These are phyloP conservation scores for Chirona hameri DNA, from an alignment of 2,888 invertebrate species.

Conservation along the genomic window DNA sequence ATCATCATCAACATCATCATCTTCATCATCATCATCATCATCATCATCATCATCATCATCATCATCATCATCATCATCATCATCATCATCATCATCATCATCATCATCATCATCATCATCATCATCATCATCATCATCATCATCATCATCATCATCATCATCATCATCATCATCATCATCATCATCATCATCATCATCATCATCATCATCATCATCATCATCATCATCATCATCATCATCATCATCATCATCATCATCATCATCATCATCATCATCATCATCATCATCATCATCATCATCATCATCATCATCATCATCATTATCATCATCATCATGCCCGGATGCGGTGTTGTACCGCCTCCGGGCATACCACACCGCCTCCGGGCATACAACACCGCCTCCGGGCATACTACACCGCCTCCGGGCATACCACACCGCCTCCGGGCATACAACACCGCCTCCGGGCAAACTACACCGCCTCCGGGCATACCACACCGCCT, in stretches of 20 bases:
- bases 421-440: too few species aligned
- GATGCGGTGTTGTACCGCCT: too few species aligned
- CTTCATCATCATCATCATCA: conserved; percentile 27
- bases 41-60: background rate
- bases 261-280: background rate
- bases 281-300: conserved; percentile 29
- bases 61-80: conserved; percentile 29
- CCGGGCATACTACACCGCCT: too few species aligned
- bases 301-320: conserved; percentile 29
- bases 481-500: too few species aligned
- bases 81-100: background rate
- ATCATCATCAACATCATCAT: conserved; percentile 9
- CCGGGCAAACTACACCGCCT: too few species aligned
- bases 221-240: background rate
- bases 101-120: background rate
- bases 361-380: too few species aligned
- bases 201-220: background rate
- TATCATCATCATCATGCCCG: conserved; percentile 7
- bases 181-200: background rate
- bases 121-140: background rate
- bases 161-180: background rate
- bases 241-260: conserved; percentile 29
- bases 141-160: background rate
- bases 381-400: too few species aligned
- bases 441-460: too few species aligned